phyloP scores from a whole-genome alignment of 2,888 invertebrate genomes.

The Anticlea derivata region DNA sequence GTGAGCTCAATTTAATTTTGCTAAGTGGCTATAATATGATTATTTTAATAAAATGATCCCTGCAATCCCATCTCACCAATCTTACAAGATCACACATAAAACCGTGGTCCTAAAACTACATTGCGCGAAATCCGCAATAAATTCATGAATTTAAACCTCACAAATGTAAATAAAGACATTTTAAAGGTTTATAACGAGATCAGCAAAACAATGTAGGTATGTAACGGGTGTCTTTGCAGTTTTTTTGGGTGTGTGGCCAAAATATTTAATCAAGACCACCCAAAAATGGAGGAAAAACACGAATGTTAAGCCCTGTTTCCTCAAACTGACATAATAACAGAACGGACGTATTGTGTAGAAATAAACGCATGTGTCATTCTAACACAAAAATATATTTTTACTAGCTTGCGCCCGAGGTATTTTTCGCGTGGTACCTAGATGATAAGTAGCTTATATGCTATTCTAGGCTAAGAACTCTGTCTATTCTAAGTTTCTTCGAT shows the following conservation, averaged over 20 bases:
- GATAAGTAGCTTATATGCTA: no score
- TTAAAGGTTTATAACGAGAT: conserved; percentile 45
- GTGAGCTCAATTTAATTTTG: no score
- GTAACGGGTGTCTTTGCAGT: conserved; percentile 41
- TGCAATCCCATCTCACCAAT: neutral
- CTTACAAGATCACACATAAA: conserved; percentile 17
- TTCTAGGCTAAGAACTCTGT: no score
- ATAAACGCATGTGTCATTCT: no score
- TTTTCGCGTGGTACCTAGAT: no score
- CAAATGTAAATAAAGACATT: conserved; percentile 56
- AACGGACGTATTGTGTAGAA: no score
- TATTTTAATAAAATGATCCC: neutral
- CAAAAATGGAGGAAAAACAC: conserved; percentile 39
- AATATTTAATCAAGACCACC: conserved; percentile 49
- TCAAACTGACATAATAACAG: neutral
- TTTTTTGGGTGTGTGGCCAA: conserved; percentile 50
- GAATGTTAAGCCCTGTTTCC: neutral
- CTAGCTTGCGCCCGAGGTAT: neutral
- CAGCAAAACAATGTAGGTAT: conserved; percentile 46
- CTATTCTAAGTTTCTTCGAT: no score
- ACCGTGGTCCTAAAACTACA: conserved; percentile 16
- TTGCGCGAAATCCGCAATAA: conserved; percentile 45
- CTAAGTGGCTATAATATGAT: no score
- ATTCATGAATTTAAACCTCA: conserved; percentile 48
- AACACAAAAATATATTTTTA: no score